Base-by-base conservation (phyloP, 2,113 vertebrate genomes). In the Dicrurus megarhynchus region DNA sequence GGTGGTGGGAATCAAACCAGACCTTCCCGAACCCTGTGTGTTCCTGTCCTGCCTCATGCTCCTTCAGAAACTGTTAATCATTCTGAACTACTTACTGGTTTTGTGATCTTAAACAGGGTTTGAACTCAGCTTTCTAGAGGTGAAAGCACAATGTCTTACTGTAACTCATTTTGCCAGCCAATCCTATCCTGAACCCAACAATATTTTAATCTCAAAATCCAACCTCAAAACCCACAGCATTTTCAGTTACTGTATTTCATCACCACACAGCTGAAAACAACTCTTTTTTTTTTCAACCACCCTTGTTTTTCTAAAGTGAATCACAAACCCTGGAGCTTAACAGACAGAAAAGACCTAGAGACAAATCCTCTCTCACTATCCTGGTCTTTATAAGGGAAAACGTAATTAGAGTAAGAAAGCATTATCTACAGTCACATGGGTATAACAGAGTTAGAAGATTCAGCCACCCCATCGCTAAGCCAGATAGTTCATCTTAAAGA, bases 201-300 rank as follows among this genome's bases (percentile, higher is more conserved):
- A 96, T 91, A 95, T 97, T 97, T 97, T 97, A 95, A 97, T 96
- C 95, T 96, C 79, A 95, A 97, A 97, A 97, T 97, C 95, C 95
- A 97, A 94, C 97, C 95, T 97, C 95, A 97, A 97, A 97, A 97
- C 86, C 97, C 97, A 96, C 97, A 97, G 87, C 73, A 75, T 97
- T 97, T 97, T 97, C 94, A 96, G 96, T 97, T 97, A 90, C 94
- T 95, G 94, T 95, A 92, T 96, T 97, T 97, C 97, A 96, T 93
- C 94, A 97, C 90, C 91, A 90, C 95, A 96, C 47, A 84, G 89
- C 69, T 87, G 84, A 96, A 97, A 97, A 97, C 94, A 97, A 90
- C 78, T 53, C 7, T 32, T 86, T 94, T 95, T 87, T 91, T 95
- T 94, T 92, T 26, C n/a, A 94, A 94, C 90, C 84, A 93, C 91